Base-by-base conservation (phyloP, 2,888 invertebrate species). In the Drosophila mayaguana region DNA sequence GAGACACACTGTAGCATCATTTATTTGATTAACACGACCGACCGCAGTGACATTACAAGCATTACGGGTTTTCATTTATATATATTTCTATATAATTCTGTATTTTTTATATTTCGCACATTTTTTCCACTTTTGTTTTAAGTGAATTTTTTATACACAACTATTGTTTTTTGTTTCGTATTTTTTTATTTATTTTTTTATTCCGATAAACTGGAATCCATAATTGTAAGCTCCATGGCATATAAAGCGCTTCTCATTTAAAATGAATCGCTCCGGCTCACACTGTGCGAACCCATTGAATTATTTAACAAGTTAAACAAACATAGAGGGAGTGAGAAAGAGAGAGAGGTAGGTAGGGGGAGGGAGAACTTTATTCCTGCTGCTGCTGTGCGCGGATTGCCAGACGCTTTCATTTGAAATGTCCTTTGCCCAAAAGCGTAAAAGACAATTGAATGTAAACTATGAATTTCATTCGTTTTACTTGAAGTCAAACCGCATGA, bases 21-120 rank as follows among this genome's bases (percentile, higher is more conserved):
- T 88, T 72, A 80, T 88, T 80, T 88, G 78, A 88, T 80, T 72
- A 78, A 50, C 64, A 57, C 28, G 72, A 63, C 54, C 38, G 53
- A 46, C 53, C 45, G 56, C 64, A 64, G 25, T 48, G 42, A 40
- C 62, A 48, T 48, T 55, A 20, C 43, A 43, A 54, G 54, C 57
- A 53, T 61, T 64, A 48, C 38, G 60, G 28, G 53, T 57, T 63
- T 62, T 43, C 38, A 28, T 62, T 43, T 34, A 25, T 62, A 38
- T 25, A 8, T 56, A 48, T 28, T 28, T 28, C 3, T n/a, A 28
- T 28, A 28, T 48, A 28, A 28, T 48, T 20, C 20, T 20, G 2
- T 20, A 4, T 20, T 18, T 28, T 12, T n/a, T 46, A 11, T 46
- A 7, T 25, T 25, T 25, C 5, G 2, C 2, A 6, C 11, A 1